Base-by-base conservation (phyloP, 1,140 invertebrate species). In the Phenacoccus solenopsis region DNA sequence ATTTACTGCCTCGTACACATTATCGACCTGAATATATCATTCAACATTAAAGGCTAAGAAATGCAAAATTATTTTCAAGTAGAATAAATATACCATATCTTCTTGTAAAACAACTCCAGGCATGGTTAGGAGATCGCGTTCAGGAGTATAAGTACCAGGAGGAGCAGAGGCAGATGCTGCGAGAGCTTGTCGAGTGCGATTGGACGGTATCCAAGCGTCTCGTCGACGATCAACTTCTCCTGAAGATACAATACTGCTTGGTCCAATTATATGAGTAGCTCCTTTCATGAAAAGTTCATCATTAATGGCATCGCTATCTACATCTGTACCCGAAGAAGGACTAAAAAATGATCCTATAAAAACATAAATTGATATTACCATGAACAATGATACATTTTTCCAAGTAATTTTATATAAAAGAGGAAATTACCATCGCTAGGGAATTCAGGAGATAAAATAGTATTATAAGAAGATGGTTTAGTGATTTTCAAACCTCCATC, bases 11-110 rank as follows among this genome's bases (percentile, higher is more conserved):
- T 90, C 87, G 73, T 85, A 84, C 5, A 94, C 86, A 35, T 88
- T 87, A 79, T 96, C 93, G 1, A 85, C 81, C 88, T 92, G 70
- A n/a, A n/a, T n/a, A n/a, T n/a, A n/a, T n/a, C n/a, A n/a, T n/a
- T n/a, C n/a, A n/a, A n/a, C n/a, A n/a, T 68, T 24, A 21, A 30
- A 38, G n/a, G n/a, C n/a, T 69, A 10, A 24, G 22, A 70, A 30
- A 32, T 69, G 30, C 22, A 13, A 38, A 69, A 21, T 70, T 49
- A 27, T 35, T n/a, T 9, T 9, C 3, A 49, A 16, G 13, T n/a
- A 16, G 5, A 49, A 49, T 49, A 4, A 30, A 68, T 68, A 79
- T 83, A 89, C 88, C 80, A 88, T 79, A 78, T 88, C 85, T 76
- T 88, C 87, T 78, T 86, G 85, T 16, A 85, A 77, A 27, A 87